These are phyloP conservation scores for Chionoecetes opilio DNA, from an alignment of 1,140 invertebrate genomes.

Conservation along the genomic window DNA sequence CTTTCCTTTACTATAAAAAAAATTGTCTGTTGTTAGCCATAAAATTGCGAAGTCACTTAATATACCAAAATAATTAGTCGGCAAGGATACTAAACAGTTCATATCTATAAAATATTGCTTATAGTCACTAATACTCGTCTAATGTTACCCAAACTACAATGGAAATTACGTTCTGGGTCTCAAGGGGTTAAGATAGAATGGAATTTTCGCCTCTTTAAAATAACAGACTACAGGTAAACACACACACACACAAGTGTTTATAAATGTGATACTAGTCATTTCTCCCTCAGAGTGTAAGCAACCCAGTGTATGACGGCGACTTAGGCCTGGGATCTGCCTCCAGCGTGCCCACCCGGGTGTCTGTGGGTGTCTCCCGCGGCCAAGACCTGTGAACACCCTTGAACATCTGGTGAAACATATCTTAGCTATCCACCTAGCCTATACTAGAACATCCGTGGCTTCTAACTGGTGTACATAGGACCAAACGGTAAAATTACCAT, in stretches of 20 bases:
- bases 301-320: conserved; percentile 71
- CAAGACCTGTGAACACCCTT: conserved; percentile 29
- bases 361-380: conserved; percentile 64
- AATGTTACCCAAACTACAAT: too few species aligned
- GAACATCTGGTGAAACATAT: neutral
- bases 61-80: too few species aligned
- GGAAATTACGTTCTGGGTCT: too few species aligned
- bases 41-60: too few species aligned
- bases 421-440: neutral
- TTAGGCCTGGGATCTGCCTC: conserved; percentile 53
- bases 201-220: too few species aligned
- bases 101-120: too few species aligned
- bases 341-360: conserved; percentile 68
- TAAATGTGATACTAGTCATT: neutral
- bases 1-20: too few species aligned
- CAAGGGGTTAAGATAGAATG: too few species aligned
- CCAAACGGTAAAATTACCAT: neutral
- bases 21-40: too few species aligned
- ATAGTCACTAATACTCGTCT: too few species aligned
- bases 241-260: neutral
- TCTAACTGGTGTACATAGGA: neutral
- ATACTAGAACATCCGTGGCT: neutral
- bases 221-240: too few species aligned
- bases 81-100: too few species aligned
- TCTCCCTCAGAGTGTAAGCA: conserved; percentile 70